A percentile compares a stretch with the other conserved stretches of the same genome.
phyloP scores from a whole-genome alignment of 2,888 invertebrate genomes.

The Troilus luridus region DNA sequence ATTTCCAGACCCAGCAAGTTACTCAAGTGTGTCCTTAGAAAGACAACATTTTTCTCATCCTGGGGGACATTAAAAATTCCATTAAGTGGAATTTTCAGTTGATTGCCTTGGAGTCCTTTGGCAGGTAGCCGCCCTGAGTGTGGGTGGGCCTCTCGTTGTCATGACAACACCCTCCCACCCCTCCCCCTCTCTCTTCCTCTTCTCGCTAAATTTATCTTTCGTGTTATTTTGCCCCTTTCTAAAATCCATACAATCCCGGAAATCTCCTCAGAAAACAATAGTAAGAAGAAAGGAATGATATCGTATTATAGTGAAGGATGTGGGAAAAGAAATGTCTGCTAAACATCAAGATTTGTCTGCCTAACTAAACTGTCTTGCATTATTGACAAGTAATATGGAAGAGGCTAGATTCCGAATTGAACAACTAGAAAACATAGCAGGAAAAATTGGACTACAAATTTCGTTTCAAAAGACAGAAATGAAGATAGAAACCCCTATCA shows the following conservation, averaged over 20 bases:
- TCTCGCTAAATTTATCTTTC: slow-evolving; percentile 26
- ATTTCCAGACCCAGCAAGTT: neutral
- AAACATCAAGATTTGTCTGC: too few relatives aligned
- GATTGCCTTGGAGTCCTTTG: neutral
- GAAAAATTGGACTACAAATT: too few relatives aligned
- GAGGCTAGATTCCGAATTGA: too few relatives aligned
- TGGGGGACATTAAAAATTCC: slow-evolving; percentile 53
- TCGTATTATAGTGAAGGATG: too few relatives aligned
- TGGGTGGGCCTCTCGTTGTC: slow-evolving; percentile 54
- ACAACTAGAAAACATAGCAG: too few relatives aligned
- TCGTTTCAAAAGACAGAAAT: too few relatives aligned
- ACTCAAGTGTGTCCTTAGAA: neutral
- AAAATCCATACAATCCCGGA: neutral
- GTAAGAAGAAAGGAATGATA: neutral
- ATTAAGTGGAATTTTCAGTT: slow-evolving; percentile 45
- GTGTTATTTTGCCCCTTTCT: slow-evolving; percentile 35
- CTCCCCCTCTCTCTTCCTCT: neutral
- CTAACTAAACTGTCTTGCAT: too few relatives aligned
- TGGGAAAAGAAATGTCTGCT: too few relatives aligned
- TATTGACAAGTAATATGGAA: too few relatives aligned
- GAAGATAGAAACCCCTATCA: too few relatives aligned
- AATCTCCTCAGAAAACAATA: neutral
- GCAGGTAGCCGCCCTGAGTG: slow-evolving; percentile 51
- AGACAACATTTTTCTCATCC: neutral
- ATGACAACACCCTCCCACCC: slow-evolving; percentile 53